Conservation (phyloP, 2,888 invertebrate species). For the Rugalucina vietnamica region DNA sequence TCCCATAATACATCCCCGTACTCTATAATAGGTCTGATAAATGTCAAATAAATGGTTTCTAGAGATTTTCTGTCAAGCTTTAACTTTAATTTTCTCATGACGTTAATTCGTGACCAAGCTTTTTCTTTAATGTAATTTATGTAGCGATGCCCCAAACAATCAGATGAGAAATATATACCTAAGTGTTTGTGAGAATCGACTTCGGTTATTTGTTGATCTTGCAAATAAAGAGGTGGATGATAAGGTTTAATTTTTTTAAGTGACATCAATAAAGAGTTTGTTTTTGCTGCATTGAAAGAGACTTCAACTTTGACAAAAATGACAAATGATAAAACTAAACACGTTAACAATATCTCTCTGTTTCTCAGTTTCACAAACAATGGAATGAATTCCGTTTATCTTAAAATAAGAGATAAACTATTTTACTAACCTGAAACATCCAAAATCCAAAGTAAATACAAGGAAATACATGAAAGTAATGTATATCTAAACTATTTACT, state of each 20-base stretch:
- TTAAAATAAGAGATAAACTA: no score
- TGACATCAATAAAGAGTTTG: neutral
- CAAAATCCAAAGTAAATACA: no score
- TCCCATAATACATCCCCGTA: neutral
- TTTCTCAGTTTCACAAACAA: no score
- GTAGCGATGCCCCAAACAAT: neutral
- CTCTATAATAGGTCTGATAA: neutral
- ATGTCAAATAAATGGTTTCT: neutral
- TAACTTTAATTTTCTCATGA: neutral
- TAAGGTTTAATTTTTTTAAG: neutral
- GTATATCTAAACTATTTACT: no score
- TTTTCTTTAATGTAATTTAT: neutral
- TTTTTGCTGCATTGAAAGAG: neutral
- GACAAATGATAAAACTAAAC: no score
- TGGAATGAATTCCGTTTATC: no score
- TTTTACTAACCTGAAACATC: no score
- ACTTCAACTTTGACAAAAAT: no score
- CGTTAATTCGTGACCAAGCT: neutral
- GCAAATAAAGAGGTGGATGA: neutral
- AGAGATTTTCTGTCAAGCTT: neutral
- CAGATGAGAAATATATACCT: neutral
- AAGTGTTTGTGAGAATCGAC: neutral
- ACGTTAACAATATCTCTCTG: no score
- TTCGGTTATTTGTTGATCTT: neutral
- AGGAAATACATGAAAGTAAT: no score